phyloP scores from a whole-genome alignment of 2,888 invertebrate genomes.

The Lycocerus yunnanus region DNA sequence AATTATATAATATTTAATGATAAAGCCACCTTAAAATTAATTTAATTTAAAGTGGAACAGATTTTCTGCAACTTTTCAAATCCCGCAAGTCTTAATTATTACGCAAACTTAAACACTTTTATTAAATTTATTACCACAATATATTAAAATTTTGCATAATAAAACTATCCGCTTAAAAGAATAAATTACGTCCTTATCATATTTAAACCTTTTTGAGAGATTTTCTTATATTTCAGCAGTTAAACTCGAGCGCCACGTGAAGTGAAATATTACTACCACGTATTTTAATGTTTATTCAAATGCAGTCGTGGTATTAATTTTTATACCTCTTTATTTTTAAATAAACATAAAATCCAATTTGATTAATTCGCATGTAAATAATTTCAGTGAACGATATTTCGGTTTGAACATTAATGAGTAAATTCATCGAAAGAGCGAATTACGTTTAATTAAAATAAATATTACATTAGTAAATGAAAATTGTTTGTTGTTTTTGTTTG shows the following conservation, averaged over 20 bases:
- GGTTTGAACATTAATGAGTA: not conserved
- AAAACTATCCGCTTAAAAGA: not conserved
- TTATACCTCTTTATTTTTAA: not conserved
- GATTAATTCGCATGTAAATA: not conserved
- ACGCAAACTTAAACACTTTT: not conserved
- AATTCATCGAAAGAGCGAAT: not conserved
- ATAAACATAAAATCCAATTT: not conserved
- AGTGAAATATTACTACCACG: too few species aligned
- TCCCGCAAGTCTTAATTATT: not conserved
- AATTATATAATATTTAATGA: constrained; percentile 15
- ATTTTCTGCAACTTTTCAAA: not conserved
- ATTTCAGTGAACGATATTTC: not conserved
- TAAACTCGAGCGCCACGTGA: not conserved
- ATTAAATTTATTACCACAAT: not conserved
- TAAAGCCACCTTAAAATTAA: constrained; percentile 7
- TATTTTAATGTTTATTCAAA: too few species aligned
- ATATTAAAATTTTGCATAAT: not conserved
- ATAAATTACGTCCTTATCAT: not conserved
- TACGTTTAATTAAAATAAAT: not conserved
- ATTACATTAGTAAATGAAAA: not conserved
- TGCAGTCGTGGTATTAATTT: too few species aligned
- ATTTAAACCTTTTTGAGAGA: not conserved
- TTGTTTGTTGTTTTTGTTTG: not conserved
- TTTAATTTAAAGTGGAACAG: not conserved
- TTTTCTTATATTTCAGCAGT: not conserved